These are phyloP conservation scores for Chorisops tibialis DNA, from an alignment of 2,888 invertebrate genomes.

Conservation along the genomic window DNA sequence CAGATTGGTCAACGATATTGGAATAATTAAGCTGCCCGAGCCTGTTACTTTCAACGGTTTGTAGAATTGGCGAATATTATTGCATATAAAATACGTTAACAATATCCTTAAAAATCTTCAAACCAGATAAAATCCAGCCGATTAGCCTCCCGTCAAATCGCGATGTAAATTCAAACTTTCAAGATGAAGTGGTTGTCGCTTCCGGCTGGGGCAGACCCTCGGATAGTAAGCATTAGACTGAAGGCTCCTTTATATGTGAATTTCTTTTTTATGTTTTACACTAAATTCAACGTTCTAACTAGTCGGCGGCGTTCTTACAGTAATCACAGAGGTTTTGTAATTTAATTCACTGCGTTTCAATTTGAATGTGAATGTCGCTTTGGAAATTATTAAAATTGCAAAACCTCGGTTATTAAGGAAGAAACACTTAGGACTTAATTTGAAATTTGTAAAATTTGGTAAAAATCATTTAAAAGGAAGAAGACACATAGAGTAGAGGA, in stretches of 20 bases:
- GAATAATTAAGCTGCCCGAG: constrained; percentile 44
- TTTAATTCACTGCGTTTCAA: background rate
- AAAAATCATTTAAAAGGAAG: no score
- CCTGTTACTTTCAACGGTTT: constrained; percentile 46
- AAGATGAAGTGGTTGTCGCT: constrained; percentile 18
- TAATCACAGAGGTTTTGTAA: background rate
- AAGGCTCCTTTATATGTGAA: no score
- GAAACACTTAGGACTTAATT: background rate
- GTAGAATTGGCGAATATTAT: background rate
- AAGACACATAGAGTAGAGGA: no score
- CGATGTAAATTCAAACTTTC: background rate
- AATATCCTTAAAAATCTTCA: background rate
- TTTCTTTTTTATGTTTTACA: no score
- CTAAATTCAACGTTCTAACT: no score
- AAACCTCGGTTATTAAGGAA: background rate
- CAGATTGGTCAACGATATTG: constrained; percentile 48
- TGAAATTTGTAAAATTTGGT: no score
- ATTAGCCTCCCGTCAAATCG: background rate
- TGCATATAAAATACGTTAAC: background rate
- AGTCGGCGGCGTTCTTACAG: background rate
- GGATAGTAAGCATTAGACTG: constrained; percentile 40
- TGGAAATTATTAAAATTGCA: no score
- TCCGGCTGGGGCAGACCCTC: constrained; percentile 45
- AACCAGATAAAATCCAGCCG: constrained; percentile 11
- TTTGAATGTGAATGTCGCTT: no score